Evolutionary conservation across 2,888 invertebrate species (phyloP).

Genomic region (Gibbula magus): DNA sequence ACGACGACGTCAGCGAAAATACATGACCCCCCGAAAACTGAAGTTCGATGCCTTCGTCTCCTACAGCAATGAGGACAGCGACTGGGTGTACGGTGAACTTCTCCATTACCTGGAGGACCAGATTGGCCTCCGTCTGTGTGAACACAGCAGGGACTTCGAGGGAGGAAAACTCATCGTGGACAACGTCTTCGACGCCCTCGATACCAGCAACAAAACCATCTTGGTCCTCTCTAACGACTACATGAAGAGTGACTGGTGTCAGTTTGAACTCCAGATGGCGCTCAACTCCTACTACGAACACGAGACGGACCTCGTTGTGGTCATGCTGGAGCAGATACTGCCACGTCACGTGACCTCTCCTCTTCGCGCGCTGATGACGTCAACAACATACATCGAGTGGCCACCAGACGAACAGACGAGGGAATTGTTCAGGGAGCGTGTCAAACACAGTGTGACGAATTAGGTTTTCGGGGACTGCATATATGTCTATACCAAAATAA

Average conservation of each 20-base stretch:
- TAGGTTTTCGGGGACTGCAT: too few species aligned
- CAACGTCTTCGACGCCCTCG: conserved; percentile 14
- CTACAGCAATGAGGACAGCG: not conserved
- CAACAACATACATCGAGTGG: conserved; percentile 20
- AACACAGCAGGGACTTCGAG: conserved; percentile 6
- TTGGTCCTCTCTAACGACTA: conserved; percentile 1
- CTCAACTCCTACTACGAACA: not conserved
- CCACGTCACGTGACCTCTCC: not conserved
- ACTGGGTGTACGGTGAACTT: conserved; percentile 9
- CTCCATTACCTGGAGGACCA: conserved; percentile 6
- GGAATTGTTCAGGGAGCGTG: not conserved
- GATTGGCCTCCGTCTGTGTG: not conserved
- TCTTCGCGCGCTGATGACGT: not conserved
- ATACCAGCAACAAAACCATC: conserved; percentile 5
- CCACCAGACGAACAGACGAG: not conserved
- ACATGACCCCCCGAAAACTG: not conserved
- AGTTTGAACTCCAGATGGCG: conserved; percentile 16
- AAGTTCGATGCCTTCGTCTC: conserved; percentile 24
- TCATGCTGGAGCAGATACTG: not conserved
- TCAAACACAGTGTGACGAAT: not conserved
- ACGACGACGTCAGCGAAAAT: not conserved
- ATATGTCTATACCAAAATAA: too few species aligned
- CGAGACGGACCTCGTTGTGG: conserved; percentile 9
- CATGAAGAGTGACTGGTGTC: conserved; percentile 16
- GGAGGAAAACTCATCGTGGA: conserved; percentile 14